Evolutionary conservation across 2,113 vertebrate genomes (phyloP).

Genomic region (Saguinus imperator): DNA sequence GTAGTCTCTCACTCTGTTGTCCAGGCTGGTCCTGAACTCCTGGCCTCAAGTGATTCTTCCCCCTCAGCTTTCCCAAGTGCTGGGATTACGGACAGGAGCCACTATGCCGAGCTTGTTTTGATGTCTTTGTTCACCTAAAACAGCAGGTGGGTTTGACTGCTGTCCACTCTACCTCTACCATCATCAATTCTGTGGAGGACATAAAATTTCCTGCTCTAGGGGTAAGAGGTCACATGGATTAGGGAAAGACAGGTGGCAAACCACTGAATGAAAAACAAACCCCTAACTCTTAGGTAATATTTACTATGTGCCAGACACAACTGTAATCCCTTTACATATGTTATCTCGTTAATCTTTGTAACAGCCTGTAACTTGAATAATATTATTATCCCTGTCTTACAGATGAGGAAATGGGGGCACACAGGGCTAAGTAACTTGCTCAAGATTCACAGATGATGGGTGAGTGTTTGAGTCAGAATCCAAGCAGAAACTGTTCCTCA

Average conservation of each 20-base stretch:
- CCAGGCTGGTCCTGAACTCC: no score
- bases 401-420: background rate
- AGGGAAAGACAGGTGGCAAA: background rate
- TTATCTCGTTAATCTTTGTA: background rate
- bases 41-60: no score
- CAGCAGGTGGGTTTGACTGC: background rate
- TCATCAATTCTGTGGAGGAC: background rate
- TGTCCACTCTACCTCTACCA: background rate
- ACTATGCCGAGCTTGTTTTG: no score
- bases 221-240: background rate
- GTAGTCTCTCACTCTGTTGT: no score
- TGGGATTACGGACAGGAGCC: no score
- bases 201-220: background rate
- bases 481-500: background rate
- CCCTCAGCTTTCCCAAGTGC: no score
- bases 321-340: background rate
- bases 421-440: background rate
- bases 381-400: background rate
- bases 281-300: background rate
- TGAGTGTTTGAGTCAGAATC: background rate
- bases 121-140: background rate
- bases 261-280: background rate
- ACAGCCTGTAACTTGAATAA: background rate
- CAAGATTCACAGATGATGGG: background rate
- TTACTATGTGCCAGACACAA: background rate